phyloP scores from a whole-genome alignment of 2,888 invertebrate genomes.

The Ectemnius lituratus region DNA sequence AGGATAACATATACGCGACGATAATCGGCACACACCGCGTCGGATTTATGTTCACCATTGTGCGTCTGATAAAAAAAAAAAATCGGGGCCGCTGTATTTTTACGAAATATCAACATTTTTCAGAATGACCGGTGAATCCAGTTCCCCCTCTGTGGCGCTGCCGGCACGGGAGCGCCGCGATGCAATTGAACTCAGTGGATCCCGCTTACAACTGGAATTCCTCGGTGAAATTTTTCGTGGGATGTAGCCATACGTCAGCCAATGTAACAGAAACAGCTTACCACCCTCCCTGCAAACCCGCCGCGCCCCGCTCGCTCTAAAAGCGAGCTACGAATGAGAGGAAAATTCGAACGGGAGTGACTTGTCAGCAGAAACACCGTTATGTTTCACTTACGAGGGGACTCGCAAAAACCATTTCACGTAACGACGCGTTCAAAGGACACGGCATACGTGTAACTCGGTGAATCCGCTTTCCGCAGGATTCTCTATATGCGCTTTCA shows the following conservation, averaged over 20 bases:
- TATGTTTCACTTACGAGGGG: too few relatives aligned
- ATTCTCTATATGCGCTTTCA: too few relatives aligned
- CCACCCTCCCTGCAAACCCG: constrained; percentile 4
- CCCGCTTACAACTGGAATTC: constrained; percentile 24
- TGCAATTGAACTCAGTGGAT: constrained; percentile 16
- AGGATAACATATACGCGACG: not conserved
- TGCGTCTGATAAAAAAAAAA: constrained; percentile 1
- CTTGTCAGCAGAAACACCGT: too few relatives aligned
- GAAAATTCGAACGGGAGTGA: constrained; percentile 6
- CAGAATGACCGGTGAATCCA: constrained; percentile 12
- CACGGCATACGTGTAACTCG: too few relatives aligned
- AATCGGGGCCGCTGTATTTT: constrained; percentile 10
- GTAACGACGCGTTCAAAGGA: too few relatives aligned
- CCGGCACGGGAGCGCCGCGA: constrained; percentile 8
- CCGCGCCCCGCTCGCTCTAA: not conserved
- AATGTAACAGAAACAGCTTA: constrained; percentile 23
- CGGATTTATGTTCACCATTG: constrained; percentile 12
- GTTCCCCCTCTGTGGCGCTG: constrained; percentile 16
- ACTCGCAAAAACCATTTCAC: too few relatives aligned
- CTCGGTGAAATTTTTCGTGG: constrained; percentile 29
- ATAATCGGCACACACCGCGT: constrained; percentile 1
- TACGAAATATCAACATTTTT: constrained; percentile 11
- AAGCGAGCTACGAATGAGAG: constrained; percentile 8
- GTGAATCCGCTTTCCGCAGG: too few relatives aligned
- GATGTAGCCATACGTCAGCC: constrained; percentile 19